Evolutionary conservation across 2,888 invertebrate species (phyloP).

Genomic region (Drosophila subsilvestris): DNA sequence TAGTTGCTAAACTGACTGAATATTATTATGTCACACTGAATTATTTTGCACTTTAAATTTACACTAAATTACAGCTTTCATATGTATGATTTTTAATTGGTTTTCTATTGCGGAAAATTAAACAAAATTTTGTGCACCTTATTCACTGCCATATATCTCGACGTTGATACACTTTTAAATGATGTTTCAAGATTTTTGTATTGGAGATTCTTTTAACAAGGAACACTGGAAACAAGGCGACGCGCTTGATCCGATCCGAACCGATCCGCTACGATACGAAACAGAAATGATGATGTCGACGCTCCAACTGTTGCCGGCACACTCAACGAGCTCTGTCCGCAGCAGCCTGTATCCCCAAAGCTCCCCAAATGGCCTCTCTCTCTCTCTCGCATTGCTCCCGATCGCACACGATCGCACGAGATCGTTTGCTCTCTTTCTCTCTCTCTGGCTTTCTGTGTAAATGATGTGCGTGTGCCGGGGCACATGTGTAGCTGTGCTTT

Average conservation of each 20-base stretch:
- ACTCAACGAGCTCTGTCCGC: conserved; percentile 17
- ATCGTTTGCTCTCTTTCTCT: neutral
- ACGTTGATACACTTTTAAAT: neutral
- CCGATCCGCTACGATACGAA: neutral
- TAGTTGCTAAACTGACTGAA: neutral
- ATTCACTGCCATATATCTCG: neutral
- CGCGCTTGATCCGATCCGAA: neutral
- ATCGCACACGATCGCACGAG: neutral
- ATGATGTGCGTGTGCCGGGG: neutral
- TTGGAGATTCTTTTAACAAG: neutral
- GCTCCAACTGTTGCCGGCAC: conserved; percentile 11
- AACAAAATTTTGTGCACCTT: neutral
- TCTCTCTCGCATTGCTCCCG: neutral
- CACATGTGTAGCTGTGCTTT: neutral
- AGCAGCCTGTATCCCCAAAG: conserved; percentile 31
- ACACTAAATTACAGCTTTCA: neutral
- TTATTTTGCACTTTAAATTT: neutral
- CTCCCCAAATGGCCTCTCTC: neutral
- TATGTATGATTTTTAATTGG: neutral
- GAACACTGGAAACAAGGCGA: neutral
- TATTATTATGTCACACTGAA: neutral
- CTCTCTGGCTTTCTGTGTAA: neutral
- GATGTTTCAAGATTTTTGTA: neutral
- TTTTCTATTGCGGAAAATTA: neutral
- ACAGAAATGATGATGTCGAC: neutral